Percentiles rank a stretch among this genome's conserved stretches.
These are phyloP conservation scores for Plebejus melissa DNA, from an alignment of 2,888 invertebrate genomes.

Conservation along the genomic window DNA sequence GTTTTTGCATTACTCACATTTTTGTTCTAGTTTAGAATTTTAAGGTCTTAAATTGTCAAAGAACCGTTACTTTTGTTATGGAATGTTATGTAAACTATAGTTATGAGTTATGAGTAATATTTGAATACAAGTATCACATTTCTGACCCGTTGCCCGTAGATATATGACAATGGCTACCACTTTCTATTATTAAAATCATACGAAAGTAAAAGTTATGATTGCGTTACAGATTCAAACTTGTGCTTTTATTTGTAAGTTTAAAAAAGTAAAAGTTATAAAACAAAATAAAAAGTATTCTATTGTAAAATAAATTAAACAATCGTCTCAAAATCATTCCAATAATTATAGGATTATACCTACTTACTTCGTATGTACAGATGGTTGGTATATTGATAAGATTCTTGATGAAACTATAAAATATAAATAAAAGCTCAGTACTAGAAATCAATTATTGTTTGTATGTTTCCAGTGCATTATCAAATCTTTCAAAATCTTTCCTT, in stretches of 20 bases:
- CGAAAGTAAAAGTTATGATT: constrained; percentile 15
- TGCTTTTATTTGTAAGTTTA: background rate
- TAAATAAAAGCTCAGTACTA: too few relatives aligned
- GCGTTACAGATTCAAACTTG: background rate
- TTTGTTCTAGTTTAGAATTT: background rate
- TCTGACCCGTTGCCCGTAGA: background rate
- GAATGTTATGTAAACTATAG: background rate
- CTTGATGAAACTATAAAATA: too few relatives aligned
- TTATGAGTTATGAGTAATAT: background rate
- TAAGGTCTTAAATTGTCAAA: background rate
- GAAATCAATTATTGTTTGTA: too few relatives aligned
- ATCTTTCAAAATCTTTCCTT: too few relatives aligned
- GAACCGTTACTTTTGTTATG: background rate
- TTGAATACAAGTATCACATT: background rate
- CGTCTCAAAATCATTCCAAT: too few relatives aligned
- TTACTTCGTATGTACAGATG: too few relatives aligned
- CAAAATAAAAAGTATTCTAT: background rate
- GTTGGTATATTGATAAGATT: too few relatives aligned
- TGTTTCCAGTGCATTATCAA: too few relatives aligned
- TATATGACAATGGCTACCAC: constrained; percentile 19
- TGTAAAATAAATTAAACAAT: too few relatives aligned
- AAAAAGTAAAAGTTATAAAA: background rate
- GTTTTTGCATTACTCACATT: background rate
- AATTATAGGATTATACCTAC: too few relatives aligned
- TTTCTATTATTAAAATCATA: constrained; percentile 27